A percentile compares a stretch with the other conserved stretches of the same genome.
These are phyloP conservation scores for Marasmarcha lunaedactyla DNA, from an alignment of 2,888 invertebrate genomes.

Conservation along the genomic window DNA sequence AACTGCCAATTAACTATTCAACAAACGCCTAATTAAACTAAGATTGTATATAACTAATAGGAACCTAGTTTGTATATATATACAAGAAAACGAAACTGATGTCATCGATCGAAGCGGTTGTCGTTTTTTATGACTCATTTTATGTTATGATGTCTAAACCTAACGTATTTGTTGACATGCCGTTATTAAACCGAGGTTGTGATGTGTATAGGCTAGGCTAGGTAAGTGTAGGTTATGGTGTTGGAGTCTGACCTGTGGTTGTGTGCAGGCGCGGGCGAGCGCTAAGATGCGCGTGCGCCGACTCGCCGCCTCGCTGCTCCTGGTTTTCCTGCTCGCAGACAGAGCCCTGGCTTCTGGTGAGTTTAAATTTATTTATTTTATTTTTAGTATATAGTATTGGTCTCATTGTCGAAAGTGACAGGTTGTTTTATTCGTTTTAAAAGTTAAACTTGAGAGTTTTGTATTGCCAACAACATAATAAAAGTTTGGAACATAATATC, in stretches of 20 bases:
- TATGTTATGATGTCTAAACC: constrained; percentile 22
- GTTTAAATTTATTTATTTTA: constrained; percentile 21
- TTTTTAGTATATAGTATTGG: neutral
- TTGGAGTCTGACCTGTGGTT: constrained; percentile 49
- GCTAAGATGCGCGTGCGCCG: constrained; percentile 68
- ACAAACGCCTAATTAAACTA: constrained; percentile 15
- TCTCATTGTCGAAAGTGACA: neutral
- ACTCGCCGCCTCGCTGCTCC: constrained; percentile 53
- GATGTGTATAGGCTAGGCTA: constrained; percentile 63
- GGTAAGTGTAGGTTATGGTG: constrained; percentile 52
- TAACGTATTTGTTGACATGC: too few species aligned
- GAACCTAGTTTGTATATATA: too few species aligned
- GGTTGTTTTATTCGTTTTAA: too few species aligned
- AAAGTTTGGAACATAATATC: neutral
- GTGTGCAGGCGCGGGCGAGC: constrained; percentile 65
- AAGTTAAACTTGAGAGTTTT: too few species aligned
- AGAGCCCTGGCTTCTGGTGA: constrained; percentile 57
- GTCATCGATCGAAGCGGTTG: constrained; percentile 66
- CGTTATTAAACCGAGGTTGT: too few species aligned
- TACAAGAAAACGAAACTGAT: too few species aligned
- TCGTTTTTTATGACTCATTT: constrained; percentile 66
- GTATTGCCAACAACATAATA: too few species aligned
- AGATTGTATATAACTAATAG: constrained; percentile 54
- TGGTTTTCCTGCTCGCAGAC: constrained; percentile 50
- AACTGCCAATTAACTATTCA: neutral